phyloP scores from a whole-genome alignment of 2,888 invertebrate genomes.

The Microplitis manilae region DNA sequence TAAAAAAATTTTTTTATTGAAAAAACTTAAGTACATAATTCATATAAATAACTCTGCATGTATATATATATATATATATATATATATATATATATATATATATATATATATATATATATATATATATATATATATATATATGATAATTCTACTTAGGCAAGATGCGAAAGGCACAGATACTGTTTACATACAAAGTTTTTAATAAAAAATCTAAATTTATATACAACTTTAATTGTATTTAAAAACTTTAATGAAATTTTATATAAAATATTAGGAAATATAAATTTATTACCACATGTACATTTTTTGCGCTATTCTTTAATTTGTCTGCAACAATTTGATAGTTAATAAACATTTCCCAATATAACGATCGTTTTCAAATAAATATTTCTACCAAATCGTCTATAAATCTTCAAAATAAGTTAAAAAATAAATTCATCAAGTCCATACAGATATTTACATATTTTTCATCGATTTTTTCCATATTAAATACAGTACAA shows the following conservation, averaged over 20 bases:
- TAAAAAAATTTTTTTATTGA: slow-evolving; percentile 39
- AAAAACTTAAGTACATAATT: slow-evolving; percentile 54
- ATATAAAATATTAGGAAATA: slow-evolving; percentile 44
- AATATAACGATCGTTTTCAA: neutral
- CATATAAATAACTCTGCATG: slow-evolving; percentile 51
- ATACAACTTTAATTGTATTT: slow-evolving; percentile 55
- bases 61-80: slow-evolving; percentile 66
- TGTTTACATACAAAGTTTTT: slow-evolving; percentile 45
- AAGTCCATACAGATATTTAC: neutral
- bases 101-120: slow-evolving; percentile 33
- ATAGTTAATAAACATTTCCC: neutral
- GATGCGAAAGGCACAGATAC: slow-evolving; percentile 65
- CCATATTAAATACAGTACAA: neutral
- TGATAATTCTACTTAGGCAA: slow-evolving; percentile 59
- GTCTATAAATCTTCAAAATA: slow-evolving; percentile 39
- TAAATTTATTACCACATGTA: neutral
- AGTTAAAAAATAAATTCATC: slow-evolving; percentile 34
- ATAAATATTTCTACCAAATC: neutral
- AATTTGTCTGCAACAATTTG: neutral
- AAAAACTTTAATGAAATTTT: slow-evolving; percentile 26
- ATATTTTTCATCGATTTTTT: neutral
- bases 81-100: slow-evolving; percentile 53
- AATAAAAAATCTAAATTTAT: slow-evolving; percentile 60
- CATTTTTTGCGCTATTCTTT: neutral
- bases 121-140: slow-evolving; percentile 42